A percentile compares a stretch with the other conserved stretches of the same genome.
Evolutionary conservation across 2,888 invertebrate species (phyloP).

Genomic region (Atethmia centrago): DNA sequence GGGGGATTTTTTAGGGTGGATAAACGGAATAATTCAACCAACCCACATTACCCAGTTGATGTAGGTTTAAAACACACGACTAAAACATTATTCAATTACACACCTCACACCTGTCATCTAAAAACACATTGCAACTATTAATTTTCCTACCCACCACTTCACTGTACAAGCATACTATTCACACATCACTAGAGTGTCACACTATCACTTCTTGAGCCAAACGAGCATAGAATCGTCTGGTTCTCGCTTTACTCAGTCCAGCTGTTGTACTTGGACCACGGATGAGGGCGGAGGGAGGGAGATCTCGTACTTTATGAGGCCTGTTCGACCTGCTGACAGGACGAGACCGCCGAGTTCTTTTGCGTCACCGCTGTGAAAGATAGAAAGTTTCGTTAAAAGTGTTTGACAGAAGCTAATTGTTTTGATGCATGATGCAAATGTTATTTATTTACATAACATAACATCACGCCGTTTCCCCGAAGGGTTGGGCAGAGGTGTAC

Average conservation of each 20-base stretch:
- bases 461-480: too few relatives aligned
- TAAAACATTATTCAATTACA: slow-evolving; percentile 8
- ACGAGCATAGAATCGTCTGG: slow-evolving; percentile 65
- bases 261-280: slow-evolving; percentile 87
- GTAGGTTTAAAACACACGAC: background rate
- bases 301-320: slow-evolving; percentile 91
- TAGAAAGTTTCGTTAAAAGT: background rate
- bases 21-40: background rate
- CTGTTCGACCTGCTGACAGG: slow-evolving; percentile 84
- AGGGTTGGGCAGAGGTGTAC: too few relatives aligned
- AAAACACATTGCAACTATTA: background rate
- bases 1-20: background rate
- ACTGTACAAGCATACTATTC: slow-evolving; percentile 49
- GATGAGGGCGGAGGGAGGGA: slow-evolving; percentile 88
- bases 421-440: background rate
- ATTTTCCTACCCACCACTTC: background rate
- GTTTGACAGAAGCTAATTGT: background rate
- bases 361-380: slow-evolving; percentile 79
- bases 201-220: slow-evolving; percentile 66
- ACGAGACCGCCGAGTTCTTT: slow-evolving; percentile 86
- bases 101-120: background rate
- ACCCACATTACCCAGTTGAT: background rate
- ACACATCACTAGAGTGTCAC: slow-evolving; percentile 51
- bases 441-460: too few relatives aligned
- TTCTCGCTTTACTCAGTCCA: slow-evolving; percentile 83